Conservation (phyloP, 2,113 vertebrate genomes). For the Indicator indicator region DNA sequence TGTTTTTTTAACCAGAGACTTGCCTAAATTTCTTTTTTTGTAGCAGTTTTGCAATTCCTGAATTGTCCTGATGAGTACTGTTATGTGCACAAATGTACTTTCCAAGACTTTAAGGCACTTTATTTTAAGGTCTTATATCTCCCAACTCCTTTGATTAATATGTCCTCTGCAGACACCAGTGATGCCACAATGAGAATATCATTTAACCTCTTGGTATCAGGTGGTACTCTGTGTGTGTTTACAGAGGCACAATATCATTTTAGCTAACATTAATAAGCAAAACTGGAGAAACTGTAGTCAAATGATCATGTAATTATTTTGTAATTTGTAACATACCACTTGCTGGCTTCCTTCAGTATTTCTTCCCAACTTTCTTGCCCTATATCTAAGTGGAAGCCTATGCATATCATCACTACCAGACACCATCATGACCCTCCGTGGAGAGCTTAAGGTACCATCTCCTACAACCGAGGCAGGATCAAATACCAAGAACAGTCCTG, state of each 20-base stretch:
- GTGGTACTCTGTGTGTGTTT: not conserved
- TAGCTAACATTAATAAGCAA: not conserved
- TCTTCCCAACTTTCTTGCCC: not conserved
- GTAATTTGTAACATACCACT: not conserved
- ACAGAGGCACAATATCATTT: not conserved
- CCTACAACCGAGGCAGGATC: not conserved
- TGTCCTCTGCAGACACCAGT: not conserved
- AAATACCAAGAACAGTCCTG: not conserved
- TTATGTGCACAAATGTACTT: not conserved
- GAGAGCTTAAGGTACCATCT: not conserved
- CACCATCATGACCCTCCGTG: not conserved
- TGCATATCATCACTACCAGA: not conserved
- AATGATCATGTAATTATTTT: not conserved
- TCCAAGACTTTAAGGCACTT: not conserved
- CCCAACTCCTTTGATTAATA: not conserved
- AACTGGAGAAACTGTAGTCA: not conserved
- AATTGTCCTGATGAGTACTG: not conserved
- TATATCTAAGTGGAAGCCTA: not conserved
- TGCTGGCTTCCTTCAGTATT: not conserved
- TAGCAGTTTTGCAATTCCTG: not conserved
- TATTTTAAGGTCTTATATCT: not conserved
- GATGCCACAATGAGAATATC: not conserved
- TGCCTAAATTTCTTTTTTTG: constrained; percentile 6
- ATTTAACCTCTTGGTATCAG: not conserved
- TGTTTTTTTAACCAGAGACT: not conserved